phyloP scores from a whole-genome alignment of 2,888 invertebrate species.

The Lacanobia wlatinum region DNA sequence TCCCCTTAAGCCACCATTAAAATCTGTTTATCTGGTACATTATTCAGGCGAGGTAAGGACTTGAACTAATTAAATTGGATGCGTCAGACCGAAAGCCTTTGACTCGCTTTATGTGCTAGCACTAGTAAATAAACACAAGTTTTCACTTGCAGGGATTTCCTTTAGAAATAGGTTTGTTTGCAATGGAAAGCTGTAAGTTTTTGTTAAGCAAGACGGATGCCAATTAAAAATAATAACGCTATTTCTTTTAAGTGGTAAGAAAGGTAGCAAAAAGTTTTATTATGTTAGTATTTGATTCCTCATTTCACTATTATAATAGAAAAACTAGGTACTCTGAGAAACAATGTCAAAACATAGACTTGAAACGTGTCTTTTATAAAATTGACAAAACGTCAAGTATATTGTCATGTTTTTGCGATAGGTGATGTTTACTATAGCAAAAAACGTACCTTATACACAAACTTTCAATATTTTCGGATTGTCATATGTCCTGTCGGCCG shows the following conservation, averaged over 20 bases:
- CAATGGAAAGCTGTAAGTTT: conserved; percentile 5
- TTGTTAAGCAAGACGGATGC: neutral
- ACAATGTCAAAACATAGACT: too few species aligned
- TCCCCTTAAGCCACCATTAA: conserved; percentile 36
- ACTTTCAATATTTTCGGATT: too few species aligned
- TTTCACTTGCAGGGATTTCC: conserved; percentile 23
- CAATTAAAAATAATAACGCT: conserved; percentile 15
- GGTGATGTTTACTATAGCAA: too few species aligned
- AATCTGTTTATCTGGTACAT: conserved; percentile 47
- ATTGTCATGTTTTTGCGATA: too few species aligned
- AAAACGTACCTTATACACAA: too few species aligned
- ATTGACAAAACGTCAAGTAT: too few species aligned
- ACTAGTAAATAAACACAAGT: conserved; percentile 15
- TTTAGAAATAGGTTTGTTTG: conserved; percentile 18
- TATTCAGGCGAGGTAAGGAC: conserved; percentile 47
- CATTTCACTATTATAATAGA: too few species aligned
- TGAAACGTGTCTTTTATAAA: too few species aligned
- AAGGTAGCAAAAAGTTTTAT: too few species aligned
- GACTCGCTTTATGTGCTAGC: conserved; percentile 19
- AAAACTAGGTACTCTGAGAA: too few species aligned
- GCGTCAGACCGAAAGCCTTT: conserved; percentile 43
- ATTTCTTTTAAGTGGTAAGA: neutral
- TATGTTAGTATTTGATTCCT: too few species aligned
- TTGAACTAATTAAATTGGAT: conserved; percentile 53
- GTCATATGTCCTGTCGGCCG: too few species aligned